Evolutionary conservation across 2,113 vertebrate genomes (phyloP), one percentile per base, ranked within the genome.

Genomic region (Saccopteryx bilineata): DNA sequence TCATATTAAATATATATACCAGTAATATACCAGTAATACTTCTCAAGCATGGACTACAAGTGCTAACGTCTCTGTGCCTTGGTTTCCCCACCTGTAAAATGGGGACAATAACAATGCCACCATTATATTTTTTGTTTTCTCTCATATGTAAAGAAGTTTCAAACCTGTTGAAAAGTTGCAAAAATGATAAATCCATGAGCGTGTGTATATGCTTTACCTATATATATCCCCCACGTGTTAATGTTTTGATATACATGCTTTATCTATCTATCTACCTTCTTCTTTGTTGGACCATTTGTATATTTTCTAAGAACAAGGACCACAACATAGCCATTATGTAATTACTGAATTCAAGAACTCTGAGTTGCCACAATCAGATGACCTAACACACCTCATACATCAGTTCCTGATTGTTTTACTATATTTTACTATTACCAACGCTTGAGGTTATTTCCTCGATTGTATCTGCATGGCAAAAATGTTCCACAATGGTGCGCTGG

Each of bases 241-340:
- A 3, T 21, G 26, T 69, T 46, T 75, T 12, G 50, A 61, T 9
- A 60, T 31, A 5, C 13, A 31, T 52, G 39, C 8, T 83, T 17
- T n/a, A 24, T 69, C 23, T 15, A 5, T 23, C 31, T 9, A 9
- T 8, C 52, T 5, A 1, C 23, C 69, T 63, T 33, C 54, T 72
- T 63, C 69, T 78, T 56, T 39, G 69, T 18, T 54, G 75, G 58
- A 7, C 52, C 39, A 5, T 28, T 15, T 9, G 58, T 14, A 12
- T 11, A 23, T 15, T 79, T 79, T 48, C 46, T 33, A 48, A 80
- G 15, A 14, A 23, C 39, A 15, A 5, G 28, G 61, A 11, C 46
- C 31, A 14, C n/a, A 50, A 0, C 9, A 12, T 0, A 6, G 28
- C 24, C 31, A 7, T n/a, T 54, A 14, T 15, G 0, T 14, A 23